Evolutionary conservation across 2,797 vertebrate genomes (phyloP), one percentile per base, ranked within the genome.

Genomic region (Morelia viridis): DNA sequence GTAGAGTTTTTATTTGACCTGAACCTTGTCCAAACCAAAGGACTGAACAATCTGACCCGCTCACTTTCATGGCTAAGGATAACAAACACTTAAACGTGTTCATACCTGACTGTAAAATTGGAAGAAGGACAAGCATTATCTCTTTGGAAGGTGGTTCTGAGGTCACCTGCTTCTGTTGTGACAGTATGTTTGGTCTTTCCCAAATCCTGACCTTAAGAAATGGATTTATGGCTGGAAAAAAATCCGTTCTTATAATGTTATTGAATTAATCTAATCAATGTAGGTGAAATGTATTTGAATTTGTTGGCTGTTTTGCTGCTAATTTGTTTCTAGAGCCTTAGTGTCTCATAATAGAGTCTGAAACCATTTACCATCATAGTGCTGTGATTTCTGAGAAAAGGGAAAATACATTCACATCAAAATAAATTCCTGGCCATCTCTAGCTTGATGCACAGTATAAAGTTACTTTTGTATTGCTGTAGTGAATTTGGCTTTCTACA

Each of bases 11-110:
- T 71, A 26, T 5, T 64, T 97, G 96, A 96, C 94, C 96, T 96
- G 93, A 97, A 96, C 95, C 94, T 95, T 94, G 96, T 95, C 95
- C 96, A 96, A 94, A 94, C 95, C 92, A 95, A 96, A 95, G 93
- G 90, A 96, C 1, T 95, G 95, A 94, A 96, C 96, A 95, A 95
- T 93, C 94, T 96, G 95, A 96, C 95, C 96, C 92, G 60, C 6
- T 96, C 92, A 96, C 95, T 95, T 94, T 89, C 41, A 92, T 89
- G 89, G 94, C 85, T 83, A 93, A 22, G 87, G 57, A 85, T 96
- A 96, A 96, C 95, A 92, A 96, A 95, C 96, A 93, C 96, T 94
- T 94, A 94, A 94, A 94, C 0, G 0, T 58, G 93, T 93, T 90
- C 86, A 62, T 71, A 85, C 2, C 35, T 88, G 5, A 85, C 4